Base-by-base conservation (phyloP, 2,797 vertebrate species). In the Propithecus perrieri region DNA sequence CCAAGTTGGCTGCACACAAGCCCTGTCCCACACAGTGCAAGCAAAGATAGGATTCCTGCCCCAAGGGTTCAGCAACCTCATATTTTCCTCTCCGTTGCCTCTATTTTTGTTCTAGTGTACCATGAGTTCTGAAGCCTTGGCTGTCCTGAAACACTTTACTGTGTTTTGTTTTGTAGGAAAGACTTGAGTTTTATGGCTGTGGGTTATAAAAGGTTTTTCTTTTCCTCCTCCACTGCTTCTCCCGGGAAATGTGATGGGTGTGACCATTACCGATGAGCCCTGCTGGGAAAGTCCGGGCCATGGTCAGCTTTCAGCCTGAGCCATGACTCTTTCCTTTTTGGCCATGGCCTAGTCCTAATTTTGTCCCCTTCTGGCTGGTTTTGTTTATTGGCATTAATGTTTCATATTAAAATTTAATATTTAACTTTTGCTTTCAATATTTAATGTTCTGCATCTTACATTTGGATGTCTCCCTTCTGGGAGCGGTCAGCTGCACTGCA, bases 391-490 rank as follows among this genome's bases (percentile, higher is more conserved):
- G 98, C 97, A 98, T 97, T 98, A 97, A 97, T 48, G 28, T 98
- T 98, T 96, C 95, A 95, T 96, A 71, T 97, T 97, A 97, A 97
- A 97, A 85, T 81, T 98, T 97, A 97, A 98, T 98, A 98, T 92
- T 98, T 98, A 98, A 98, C 98, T 98, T 98, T 98, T 96, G 94
- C 97, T 95, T 97, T 98, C 96, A 98, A 98, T 98, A 98, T 98
- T 98, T 98, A 98, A 98, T 98, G 98, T 95, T 98, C 95, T 97
- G 96, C 98, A 97, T 98, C 97, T 98, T 97, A 93, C 97, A 98
- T 98, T 97, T 98, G 97, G 98, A 98, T 89, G 94, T 97, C 95
- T 98, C 97, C 97, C 95, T 97, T 97, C 95, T 98, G 96, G 96
- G 97, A 98, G 97, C 76, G 86, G 97, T 96, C 95, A 95, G 96